Evolutionary conservation across 2,797 vertebrate species (phyloP).

Genomic region (Macropodus opercularis): DNA sequence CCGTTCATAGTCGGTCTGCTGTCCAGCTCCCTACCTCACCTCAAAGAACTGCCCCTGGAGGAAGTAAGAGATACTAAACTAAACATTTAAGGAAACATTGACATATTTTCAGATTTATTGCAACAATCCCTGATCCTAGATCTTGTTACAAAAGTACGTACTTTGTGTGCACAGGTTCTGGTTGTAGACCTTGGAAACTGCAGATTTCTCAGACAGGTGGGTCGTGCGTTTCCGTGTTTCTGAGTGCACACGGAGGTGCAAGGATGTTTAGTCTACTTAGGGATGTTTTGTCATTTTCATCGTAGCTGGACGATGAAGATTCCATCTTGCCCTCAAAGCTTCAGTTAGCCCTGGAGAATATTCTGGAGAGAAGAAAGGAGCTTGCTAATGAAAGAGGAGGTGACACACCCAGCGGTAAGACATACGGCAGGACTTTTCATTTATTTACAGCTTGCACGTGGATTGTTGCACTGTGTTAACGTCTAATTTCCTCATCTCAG

Average conservation of each 20-base stretch:
- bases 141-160: background rate
- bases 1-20: slow-evolving; percentile 95
- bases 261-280: background rate
- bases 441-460: background rate
- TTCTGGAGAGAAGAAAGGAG: slow-evolving; percentile 92
- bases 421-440: background rate
- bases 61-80: slow-evolving; percentile 87
- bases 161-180: slow-evolving; percentile 81
- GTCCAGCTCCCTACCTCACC: slow-evolving; percentile 89
- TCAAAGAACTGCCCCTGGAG: slow-evolving; percentile 92
- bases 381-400: slow-evolving; percentile 86
- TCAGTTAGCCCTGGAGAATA: slow-evolving; percentile 90
- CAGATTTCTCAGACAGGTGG: slow-evolving; percentile 90
- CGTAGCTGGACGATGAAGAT: slow-evolving; percentile 94
- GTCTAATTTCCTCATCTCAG: slow-evolving; percentile 42
- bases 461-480: too few relatives aligned
- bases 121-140: background rate
- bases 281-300: background rate
- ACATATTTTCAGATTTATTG: background rate
- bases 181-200: slow-evolving; percentile 90
- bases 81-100: too few relatives aligned
- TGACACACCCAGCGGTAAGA: slow-evolving; percentile 78
- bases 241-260: background rate
- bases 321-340: slow-evolving; percentile 95
- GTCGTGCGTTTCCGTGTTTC: background rate